A percentile compares a stretch with the other conserved stretches of the same genome.
phyloP scores from a whole-genome alignment of 1,140 invertebrate species.

The Drosophila triauraria region DNA sequence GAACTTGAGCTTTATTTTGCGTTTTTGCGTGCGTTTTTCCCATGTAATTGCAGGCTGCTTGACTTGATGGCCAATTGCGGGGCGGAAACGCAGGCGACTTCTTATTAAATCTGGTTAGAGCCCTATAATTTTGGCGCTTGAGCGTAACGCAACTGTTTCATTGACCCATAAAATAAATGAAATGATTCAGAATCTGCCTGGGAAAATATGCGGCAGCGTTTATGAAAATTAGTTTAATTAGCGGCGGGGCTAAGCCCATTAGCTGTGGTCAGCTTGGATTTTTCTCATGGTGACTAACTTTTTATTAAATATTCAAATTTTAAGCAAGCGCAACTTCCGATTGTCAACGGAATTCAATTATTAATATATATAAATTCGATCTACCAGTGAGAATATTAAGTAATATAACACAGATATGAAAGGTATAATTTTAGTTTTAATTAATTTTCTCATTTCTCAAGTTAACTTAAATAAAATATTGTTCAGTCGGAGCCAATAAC shows the following conservation, averaged over 20 bases:
- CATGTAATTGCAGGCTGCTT: conserved; percentile 46
- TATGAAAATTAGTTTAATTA: conserved; percentile 38
- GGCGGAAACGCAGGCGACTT: conserved; percentile 42
- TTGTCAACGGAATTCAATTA: conserved; percentile 1
- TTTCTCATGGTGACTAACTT: conserved; percentile 6
- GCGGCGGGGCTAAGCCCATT: conserved; percentile 3
- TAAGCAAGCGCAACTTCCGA: neutral
- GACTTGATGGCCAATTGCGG: conserved; percentile 26
- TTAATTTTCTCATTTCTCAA: neutral
- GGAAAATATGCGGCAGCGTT: conserved; percentile 17
- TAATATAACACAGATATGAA: neutral
- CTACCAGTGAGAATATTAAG: neutral
- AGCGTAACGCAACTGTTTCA: conserved; percentile 22
- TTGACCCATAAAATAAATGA: conserved; percentile 36
- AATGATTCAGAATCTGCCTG: conserved; percentile 32
- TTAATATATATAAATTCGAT: neutral
- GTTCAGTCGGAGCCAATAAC: conserved; percentile 1
- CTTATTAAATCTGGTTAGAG: conserved; percentile 37
- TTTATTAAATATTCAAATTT: conserved; percentile 4
- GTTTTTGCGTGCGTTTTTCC: conserved; percentile 46
- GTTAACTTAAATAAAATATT: conserved; percentile 7
- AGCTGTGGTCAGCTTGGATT: conserved; percentile 28
- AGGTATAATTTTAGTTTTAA: no score
- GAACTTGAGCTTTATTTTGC: conserved; percentile 66
- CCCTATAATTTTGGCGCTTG: conserved; percentile 23